Evolutionary conservation across 2,888 invertebrate species (phyloP).

Genomic region (Dyspetes luteomarginatus): DNA sequence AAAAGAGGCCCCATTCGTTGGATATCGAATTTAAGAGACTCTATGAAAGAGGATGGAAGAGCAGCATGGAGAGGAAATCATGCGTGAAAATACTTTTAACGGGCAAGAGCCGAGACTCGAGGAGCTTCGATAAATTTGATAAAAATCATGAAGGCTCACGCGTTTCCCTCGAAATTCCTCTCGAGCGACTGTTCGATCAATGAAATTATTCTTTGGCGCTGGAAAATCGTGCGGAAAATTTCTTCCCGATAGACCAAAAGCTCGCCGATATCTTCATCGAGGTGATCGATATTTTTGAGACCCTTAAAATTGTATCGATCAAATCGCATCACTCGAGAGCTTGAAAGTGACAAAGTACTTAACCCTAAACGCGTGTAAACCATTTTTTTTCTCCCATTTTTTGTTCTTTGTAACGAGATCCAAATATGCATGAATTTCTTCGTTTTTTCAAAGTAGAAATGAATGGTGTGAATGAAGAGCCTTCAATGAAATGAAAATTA

Average conservation of each 20-base stretch:
- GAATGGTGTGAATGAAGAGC: no score
- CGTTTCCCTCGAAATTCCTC: not conserved
- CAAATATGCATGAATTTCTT: no score
- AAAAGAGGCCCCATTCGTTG: not conserved
- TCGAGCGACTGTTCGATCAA: not conserved
- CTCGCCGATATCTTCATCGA: not conserved
- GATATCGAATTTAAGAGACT: slow-evolving; percentile 6
- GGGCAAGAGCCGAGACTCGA: not conserved
- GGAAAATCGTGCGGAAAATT: not conserved
- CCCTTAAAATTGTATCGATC: no score
- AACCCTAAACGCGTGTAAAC: no score
- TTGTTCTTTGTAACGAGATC: no score
- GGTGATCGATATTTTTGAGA: no score
- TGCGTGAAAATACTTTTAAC: not conserved
- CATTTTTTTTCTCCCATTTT: no score
- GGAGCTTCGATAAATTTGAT: not conserved
- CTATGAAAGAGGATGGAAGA: not conserved
- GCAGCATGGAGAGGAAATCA: no score
- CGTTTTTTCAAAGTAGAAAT: no score
- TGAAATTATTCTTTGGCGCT: not conserved
- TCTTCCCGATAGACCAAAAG: not conserved
- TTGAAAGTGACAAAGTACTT: no score
- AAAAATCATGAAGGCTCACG: not conserved
- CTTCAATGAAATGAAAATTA: no score
- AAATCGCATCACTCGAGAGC: no score